Evolutionary conservation across 2,113 vertebrate species (phyloP), one percentile per base, ranked within the genome.

Genomic region (Hiodon tergisus): DNA sequence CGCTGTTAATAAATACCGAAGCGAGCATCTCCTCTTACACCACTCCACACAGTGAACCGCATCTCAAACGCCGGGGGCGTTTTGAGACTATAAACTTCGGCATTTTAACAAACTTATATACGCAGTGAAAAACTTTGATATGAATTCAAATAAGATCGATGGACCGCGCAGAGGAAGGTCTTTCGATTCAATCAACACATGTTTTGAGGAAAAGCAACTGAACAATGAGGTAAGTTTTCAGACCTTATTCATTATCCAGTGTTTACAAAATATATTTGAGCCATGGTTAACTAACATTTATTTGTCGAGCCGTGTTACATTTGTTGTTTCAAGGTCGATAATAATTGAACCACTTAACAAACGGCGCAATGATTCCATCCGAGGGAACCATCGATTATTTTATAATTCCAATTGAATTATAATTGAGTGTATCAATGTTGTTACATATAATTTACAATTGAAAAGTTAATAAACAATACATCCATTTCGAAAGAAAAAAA

Each of bases 1-100:
- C 69, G 14, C 2, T 47, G 76, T 78, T 71, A 82, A 88, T 89
- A 90, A 90, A 91, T 88, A 89, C 85, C 83, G 77, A 83, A 70
- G 78, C 78, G 73, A 72, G 6, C 66, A 60, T 11, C 52, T 9
- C 7, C 54, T 55, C 4, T 31, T 53, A 71, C 61, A 75, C 65
- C 67, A 69, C 57, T 67, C 17, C 8, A 60, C 53, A 46, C 10
- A 10, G 5, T 3, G 31, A 17, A 13, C 53, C 69, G 31, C 76
- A 76, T 58, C 13, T 60, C 59, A 60, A 75, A 9, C 83, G 84
- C 14, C 76, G 88, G 67, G 90, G 85, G 2, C 79, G 77, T 31
- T 31, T 31, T 31, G 31, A 31, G 31, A 31, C 31, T 31, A 31
- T 31, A 31, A 31, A 31, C 31, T 31, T 31, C 31, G 31, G 31